These are phyloP conservation scores for Salvelinus alpinus DNA, from an alignment of 2,113 vertebrate genomes.

Conservation along the genomic window DNA sequence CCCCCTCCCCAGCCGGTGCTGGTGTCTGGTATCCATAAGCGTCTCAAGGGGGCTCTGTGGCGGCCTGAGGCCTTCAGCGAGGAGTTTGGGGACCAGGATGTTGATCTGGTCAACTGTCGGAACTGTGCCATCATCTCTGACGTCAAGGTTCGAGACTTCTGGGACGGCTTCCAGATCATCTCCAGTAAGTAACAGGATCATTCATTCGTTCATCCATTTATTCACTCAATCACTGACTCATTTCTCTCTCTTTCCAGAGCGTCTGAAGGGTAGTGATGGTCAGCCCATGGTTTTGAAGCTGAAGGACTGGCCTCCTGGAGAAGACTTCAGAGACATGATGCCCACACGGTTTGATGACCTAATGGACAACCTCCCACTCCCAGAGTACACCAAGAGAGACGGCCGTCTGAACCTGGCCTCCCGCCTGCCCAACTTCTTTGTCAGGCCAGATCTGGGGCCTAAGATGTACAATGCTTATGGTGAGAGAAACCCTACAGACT, in stretches of 20 bases:
- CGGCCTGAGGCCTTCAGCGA: conserved; percentile 93
- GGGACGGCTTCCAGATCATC: conserved; percentile 97
- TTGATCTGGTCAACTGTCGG: conserved; percentile 97
- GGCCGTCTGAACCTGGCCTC: conserved; percentile 95
- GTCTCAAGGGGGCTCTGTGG: conserved; percentile 88
- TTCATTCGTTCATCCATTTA: not conserved
- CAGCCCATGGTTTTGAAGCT: conserved; percentile 97
- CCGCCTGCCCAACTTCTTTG: conserved; percentile 96
- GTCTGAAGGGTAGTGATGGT: conserved; percentile 87
- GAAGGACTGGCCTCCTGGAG: conserved; percentile 98
- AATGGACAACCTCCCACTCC: conserved; percentile 97
- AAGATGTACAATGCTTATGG: conserved; percentile 99
- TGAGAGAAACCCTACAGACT: conserved; percentile 61
- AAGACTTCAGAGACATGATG: conserved; percentile 99
- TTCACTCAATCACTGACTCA: not conserved
- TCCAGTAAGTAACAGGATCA: conserved; percentile 80
- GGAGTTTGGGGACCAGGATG: conserved; percentile 98
- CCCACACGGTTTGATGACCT: conserved; percentile 94
- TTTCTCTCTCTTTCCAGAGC: conserved; percentile 67
- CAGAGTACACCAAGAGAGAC: conserved; percentile 98
- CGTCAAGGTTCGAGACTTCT: conserved; percentile 98
- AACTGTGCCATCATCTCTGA: conserved; percentile 98
- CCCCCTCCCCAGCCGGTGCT: conserved; percentile 85
- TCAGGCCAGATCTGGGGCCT: conserved; percentile 94
- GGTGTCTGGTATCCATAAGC: conserved; percentile 96